Conservation (phyloP, 1,140 invertebrate species). For the Macrostomum lignano region DNA sequence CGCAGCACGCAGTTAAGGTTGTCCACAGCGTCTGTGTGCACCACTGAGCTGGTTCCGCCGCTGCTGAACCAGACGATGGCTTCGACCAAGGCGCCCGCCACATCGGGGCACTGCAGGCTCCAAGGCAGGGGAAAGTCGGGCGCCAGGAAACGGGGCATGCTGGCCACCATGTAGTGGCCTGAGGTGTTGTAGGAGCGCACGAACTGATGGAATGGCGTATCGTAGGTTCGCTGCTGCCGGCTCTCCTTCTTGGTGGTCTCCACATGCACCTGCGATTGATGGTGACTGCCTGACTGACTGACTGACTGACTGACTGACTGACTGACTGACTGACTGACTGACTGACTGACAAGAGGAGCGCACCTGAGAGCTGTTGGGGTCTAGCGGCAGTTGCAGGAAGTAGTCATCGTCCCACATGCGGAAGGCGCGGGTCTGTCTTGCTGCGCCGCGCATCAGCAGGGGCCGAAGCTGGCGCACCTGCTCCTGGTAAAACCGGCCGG, state of each 20-base stretch:
- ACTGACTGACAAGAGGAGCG: too few species aligned
- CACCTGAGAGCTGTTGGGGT: too few species aligned
- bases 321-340: too few species aligned
- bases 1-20: constrained; percentile 22
- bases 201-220: constrained; percentile 17
- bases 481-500: constrained; percentile 13
- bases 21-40: constrained; percentile 22
- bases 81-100: too few species aligned
- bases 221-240: constrained; percentile 9
- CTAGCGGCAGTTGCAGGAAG: constrained; percentile 11
- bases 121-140: too few species aligned
- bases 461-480: constrained; percentile 12
- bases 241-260: constrained; percentile 22
- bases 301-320: too few species aligned
- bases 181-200: constrained; percentile 15
- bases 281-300: too few species aligned
- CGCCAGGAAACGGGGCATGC: constrained; percentile 14
- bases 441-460: constrained; percentile 14
- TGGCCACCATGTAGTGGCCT: constrained; percentile 20
- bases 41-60: constrained; percentile 23
- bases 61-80: constrained; percentile 24
- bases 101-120: too few species aligned
- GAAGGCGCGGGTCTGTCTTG: constrained; percentile 13
- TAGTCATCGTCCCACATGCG: constrained; percentile 18
- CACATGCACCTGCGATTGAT: too few species aligned